These are phyloP conservation scores for Propithecus perrieri DNA, from an alignment of 2,797 vertebrate species.

Conservation along the genomic window DNA sequence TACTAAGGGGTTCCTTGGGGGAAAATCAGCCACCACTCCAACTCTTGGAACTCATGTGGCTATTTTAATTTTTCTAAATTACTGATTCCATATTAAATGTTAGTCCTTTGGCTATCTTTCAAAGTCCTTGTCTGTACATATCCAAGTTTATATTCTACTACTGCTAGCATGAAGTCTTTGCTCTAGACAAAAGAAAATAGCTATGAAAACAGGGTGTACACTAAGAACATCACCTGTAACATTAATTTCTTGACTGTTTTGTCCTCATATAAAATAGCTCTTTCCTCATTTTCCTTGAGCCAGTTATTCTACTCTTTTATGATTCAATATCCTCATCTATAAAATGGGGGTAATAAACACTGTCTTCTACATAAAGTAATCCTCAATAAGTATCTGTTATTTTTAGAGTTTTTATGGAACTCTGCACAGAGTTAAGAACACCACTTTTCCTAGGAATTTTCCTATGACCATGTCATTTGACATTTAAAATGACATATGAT, in stretches of 20 bases:
- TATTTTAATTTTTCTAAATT: background rate
- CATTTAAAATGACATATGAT: background rate
- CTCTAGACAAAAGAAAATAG: background rate
- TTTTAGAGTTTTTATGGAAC: background rate
- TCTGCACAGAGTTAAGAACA: background rate
- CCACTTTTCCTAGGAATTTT: background rate
- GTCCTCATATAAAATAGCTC: background rate
- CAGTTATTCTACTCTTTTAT: background rate
- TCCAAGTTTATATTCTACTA: background rate
- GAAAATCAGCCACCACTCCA: background rate
- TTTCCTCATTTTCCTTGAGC: background rate
- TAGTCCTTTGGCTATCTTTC: background rate
- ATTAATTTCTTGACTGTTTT: background rate
- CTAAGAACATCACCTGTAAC: background rate
- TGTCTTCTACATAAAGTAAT: background rate
- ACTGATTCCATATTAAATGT: background rate
- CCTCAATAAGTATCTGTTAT: background rate
- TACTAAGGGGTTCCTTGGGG: background rate
- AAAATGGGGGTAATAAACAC: background rate
- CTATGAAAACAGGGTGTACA: fast-evolving
- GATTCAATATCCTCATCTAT: background rate
- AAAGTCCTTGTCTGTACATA: background rate
- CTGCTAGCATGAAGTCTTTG: background rate
- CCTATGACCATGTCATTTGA: background rate
- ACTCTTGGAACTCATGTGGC: background rate